Percentiles rank a stretch among this genome's conserved stretches.
phyloP scores from a whole-genome alignment of 2,113 vertebrate species.

The Sprattus sprattus region DNA sequence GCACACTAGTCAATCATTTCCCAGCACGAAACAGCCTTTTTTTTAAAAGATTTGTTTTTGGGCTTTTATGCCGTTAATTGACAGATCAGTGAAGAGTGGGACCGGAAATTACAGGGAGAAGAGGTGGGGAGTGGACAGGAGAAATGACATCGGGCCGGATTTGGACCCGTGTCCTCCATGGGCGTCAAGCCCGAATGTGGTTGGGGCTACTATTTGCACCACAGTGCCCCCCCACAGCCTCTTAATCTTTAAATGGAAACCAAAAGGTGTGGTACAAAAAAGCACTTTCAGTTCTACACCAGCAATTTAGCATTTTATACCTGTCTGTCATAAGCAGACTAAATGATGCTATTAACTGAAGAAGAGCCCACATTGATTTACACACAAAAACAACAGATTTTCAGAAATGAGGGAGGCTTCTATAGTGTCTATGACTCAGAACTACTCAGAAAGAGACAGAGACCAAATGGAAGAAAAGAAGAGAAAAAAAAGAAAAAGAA shows the following conservation, averaged over 20 bases:
- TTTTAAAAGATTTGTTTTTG: too few relatives aligned
- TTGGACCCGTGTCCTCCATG: too few relatives aligned
- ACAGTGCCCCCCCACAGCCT: too few relatives aligned
- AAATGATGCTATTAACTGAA: not conserved
- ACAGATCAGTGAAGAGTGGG: too few relatives aligned
- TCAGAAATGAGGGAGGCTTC: too few relatives aligned
- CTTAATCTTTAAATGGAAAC: not conserved
- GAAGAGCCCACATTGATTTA: not conserved
- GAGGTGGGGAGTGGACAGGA: too few relatives aligned
- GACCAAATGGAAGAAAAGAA: not conserved
- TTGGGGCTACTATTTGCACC: too few relatives aligned
- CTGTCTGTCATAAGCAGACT: not conserved
- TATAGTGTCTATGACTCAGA: not conserved
- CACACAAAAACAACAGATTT: not conserved
- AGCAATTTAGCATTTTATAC: not conserved
- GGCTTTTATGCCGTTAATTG: too few relatives aligned
- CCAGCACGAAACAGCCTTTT: not conserved
- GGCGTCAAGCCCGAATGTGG: too few relatives aligned
- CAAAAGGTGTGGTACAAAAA: not conserved
- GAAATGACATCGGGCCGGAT: too few relatives aligned
- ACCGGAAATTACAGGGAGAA: too few relatives aligned
- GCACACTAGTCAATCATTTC: not conserved
- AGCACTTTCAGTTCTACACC: not conserved
- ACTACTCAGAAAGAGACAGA: not conserved
- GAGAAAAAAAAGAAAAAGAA: too few relatives aligned